Percentiles rank a stretch among this genome's conserved stretches.
phyloP scores from a whole-genome alignment of 2,888 invertebrate species.

The Lamellibrachia satsuma region DNA sequence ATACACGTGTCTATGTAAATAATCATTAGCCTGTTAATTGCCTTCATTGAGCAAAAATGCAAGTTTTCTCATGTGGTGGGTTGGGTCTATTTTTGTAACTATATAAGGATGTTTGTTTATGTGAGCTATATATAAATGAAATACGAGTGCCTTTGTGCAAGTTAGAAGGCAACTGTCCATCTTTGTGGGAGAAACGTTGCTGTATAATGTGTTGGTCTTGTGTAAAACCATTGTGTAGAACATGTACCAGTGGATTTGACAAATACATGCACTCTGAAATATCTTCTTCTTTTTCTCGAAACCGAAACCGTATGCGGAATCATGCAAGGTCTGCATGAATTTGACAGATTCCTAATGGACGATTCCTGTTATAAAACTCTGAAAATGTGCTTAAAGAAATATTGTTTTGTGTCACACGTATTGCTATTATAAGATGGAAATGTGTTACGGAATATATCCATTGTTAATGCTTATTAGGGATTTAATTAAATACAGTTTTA shows the following conservation, averaged over 20 bases:
- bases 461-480: too few species aligned
- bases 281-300: neutral
- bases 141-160: constrained; percentile 2
- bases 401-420: neutral
- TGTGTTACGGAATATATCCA: neutral
- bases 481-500: too few species aligned
- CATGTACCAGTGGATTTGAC: too few species aligned
- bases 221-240: neutral
- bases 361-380: neutral
- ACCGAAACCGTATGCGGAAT: neutral
- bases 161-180: neutral
- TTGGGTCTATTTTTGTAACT: constrained; percentile 17
- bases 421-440: neutral
- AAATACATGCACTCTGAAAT: neutral
- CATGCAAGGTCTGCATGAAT: neutral
- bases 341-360: neutral
- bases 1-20: neutral
- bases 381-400: neutral
- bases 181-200: neutral
- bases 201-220: neutral
- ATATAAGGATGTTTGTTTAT: neutral
- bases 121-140: neutral
- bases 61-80: neutral
- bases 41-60: neutral
- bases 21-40: neutral